Evolutionary conservation across 2,113 vertebrate species (phyloP).

Genomic region (Zeus faber): DNA sequence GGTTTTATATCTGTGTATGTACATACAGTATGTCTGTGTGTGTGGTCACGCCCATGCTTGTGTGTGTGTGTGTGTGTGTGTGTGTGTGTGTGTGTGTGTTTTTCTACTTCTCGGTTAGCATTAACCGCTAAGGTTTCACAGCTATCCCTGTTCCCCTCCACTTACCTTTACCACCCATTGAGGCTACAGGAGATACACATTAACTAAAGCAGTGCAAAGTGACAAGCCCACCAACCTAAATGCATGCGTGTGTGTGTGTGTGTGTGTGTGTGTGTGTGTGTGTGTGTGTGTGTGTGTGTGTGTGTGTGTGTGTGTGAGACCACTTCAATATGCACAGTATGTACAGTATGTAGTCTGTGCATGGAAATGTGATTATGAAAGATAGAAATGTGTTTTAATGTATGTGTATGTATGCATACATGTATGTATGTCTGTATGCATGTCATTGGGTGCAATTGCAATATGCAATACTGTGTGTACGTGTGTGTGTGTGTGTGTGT

Average conservation of each 20-base stretch:
- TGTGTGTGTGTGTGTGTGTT: slow-evolving; percentile 12
- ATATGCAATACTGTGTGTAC: slow-evolving; percentile 32
- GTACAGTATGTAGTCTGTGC: background rate
- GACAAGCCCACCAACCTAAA: background rate
- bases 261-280: slow-evolving; percentile 14
- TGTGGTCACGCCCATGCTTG: background rate
- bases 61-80: background rate
- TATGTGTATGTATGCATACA: background rate
- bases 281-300: slow-evolving; percentile 13
- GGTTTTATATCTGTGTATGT: too few relatives aligned
- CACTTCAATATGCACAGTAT: background rate
- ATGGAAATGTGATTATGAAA: slow-evolving; percentile 1
- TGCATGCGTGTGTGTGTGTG: slow-evolving; percentile 11
- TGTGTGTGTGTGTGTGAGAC: slow-evolving; percentile 16
- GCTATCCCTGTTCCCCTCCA: background rate
- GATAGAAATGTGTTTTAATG: background rate
- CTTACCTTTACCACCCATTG: background rate
- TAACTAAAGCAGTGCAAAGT: background rate
- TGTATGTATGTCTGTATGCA: slow-evolving; percentile 9
- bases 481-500: slow-evolving; percentile 9
- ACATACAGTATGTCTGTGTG: background rate
- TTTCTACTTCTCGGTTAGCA: background rate
- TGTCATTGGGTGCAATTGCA: too few relatives aligned
- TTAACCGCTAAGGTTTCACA: background rate
- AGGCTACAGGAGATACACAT: background rate